Conservation (phyloP, 1,140 invertebrate species). For the Paracyclopina nana region DNA sequence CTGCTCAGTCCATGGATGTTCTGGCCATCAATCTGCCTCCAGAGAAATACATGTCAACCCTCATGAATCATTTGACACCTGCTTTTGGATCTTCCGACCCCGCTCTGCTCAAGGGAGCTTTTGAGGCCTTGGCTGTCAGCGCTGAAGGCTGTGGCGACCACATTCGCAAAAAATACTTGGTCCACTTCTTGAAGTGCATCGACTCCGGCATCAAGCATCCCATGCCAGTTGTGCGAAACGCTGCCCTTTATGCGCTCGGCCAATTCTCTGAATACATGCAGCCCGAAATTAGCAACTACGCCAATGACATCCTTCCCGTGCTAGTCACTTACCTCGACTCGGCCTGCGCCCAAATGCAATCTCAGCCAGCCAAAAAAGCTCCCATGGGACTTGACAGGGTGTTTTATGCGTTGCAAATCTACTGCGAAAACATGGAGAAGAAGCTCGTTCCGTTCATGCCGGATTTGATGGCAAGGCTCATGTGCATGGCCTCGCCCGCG, state of each 20-base stretch:
- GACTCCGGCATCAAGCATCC: slow-evolving; percentile 44
- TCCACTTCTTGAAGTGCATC: slow-evolving; percentile 43
- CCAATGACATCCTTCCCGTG: slow-evolving; percentile 46
- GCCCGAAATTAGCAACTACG: slow-evolving; percentile 46
- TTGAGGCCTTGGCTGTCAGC: slow-evolving; percentile 47
- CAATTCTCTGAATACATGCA: slow-evolving; percentile 60
- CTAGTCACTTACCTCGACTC: slow-evolving; percentile 41
- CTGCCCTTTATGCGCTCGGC: slow-evolving; percentile 55
- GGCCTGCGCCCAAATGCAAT: neutral
- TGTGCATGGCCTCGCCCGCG: slow-evolving; percentile 35
- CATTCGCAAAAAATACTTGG: slow-evolving; percentile 46
- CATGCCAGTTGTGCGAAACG: slow-evolving; percentile 39
- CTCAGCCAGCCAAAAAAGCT: neutral
- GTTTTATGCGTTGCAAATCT: slow-evolving; percentile 60
- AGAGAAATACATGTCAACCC: slow-evolving; percentile 46
- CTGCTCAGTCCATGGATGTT: slow-evolving; percentile 49
- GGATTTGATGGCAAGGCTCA: slow-evolving; percentile 44
- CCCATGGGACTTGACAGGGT: slow-evolving; percentile 41
- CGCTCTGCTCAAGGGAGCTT: slow-evolving; percentile 40
- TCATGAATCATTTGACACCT: slow-evolving; percentile 31
- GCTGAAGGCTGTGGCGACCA: slow-evolving; percentile 59
- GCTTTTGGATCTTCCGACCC: slow-evolving; percentile 18
- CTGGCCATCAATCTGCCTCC: slow-evolving; percentile 52
- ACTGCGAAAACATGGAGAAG: slow-evolving; percentile 53
- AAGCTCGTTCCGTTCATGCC: slow-evolving; percentile 47